Conservation (phyloP, 2,797 vertebrate species). For the Gallinago solitaria region DNA sequence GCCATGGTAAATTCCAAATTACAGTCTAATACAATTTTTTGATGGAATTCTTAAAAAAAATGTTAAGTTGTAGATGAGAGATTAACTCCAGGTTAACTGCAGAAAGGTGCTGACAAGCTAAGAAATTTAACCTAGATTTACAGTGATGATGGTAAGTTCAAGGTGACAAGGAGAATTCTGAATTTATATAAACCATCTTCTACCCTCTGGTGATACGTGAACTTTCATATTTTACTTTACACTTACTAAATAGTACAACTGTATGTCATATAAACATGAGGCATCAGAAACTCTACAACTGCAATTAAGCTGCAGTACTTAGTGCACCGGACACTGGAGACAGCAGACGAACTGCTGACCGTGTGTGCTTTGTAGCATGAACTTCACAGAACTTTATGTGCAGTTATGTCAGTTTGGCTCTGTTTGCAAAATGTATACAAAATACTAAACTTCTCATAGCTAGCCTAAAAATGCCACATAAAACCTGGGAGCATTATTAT, state of each 20-base stretch:
- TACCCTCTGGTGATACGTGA: background rate
- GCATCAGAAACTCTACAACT: background rate
- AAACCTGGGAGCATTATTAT: background rate
- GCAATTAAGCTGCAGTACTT: background rate
- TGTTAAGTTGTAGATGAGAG: background rate
- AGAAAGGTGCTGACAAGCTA: background rate
- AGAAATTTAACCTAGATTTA: background rate
- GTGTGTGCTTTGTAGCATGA: background rate
- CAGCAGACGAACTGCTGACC: background rate
- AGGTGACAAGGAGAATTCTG: background rate
- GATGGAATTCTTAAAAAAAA: background rate
- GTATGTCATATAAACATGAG: background rate
- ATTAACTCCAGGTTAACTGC: background rate
- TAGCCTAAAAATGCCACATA: background rate
- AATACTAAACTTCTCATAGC: background rate
- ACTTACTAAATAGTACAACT: background rate
- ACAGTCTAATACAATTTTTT: background rate
- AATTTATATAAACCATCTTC: background rate
- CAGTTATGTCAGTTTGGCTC: background rate
- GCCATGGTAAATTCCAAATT: background rate
- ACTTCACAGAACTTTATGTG: background rate
- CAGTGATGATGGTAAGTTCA: background rate
- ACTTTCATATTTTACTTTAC: background rate
- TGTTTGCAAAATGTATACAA: background rate
- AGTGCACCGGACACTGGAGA: background rate